Base-by-base conservation (phyloP, 1,140 invertebrate species). In the Dendrolimus punctatus region DNA sequence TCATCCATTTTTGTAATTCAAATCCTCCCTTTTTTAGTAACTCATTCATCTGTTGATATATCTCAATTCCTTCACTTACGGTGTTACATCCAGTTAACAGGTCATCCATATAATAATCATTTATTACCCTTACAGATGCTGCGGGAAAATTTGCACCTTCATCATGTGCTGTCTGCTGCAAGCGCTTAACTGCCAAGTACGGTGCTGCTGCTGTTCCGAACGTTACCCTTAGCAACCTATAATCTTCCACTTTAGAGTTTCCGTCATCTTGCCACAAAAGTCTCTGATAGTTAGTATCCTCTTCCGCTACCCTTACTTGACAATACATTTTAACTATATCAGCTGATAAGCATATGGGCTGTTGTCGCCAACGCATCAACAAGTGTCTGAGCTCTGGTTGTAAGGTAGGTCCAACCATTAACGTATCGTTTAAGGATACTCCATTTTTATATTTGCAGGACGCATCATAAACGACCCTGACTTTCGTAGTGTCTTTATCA, bases 321-420 rank as follows among this genome's bases (percentile, higher is more conserved):
- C 71, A 49, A 57, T 76, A 84, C 73, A 86, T 85, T 58, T 83
- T 84, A 40, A 67, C 62, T 7, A 85, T 69, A 49, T 85, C 80
- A 8, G 66, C 70, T 2, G 63, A 53, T 8, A 88, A 38, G 23
- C 71, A 72, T 46, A 71, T 65, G 6, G 23, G 40, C 58, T 76
- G 61, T 37, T 39, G 48, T 53, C 82, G 50, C 62, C 83, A 87
- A 7, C 76, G 55, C 3, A 83, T 40, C 8, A 87, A 10, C 51
- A 85, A 62, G n/a, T 64, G 54, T 45, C 70, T 54, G 5, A 87
- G 46, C 38, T 87, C 74, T 47, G 49, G 45, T 48, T 62, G 57
- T 2, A 58, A 37, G 4, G 40, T 51, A 4, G 60, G 60, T 40
- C 60, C 56, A 37, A 55, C 46, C 8, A 62, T 7, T 2, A 62